Evolutionary conservation across 2,797 vertebrate species (phyloP), one percentile per base, ranked within the genome.

Genomic region (Anolis apletophallus): DNA sequence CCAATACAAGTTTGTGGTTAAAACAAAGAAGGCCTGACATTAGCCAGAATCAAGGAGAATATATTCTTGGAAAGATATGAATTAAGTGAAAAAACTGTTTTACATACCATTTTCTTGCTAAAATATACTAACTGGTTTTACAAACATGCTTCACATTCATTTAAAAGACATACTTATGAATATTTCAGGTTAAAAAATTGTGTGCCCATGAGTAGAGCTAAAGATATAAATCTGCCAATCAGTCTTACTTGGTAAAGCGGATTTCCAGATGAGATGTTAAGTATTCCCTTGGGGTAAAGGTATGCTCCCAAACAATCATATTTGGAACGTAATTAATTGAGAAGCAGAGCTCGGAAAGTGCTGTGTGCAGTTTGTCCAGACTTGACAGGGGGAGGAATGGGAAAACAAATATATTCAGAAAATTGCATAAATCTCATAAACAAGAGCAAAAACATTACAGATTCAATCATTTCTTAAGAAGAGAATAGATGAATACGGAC

Each of bases 271-370:
- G 98, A 29, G 98, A 99, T 23, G 99, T 99, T 94, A 99, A 97
- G 93, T 99, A 99, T 92, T 99, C 99, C 81, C 98, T 97, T 0
- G 99, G 99, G 0, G 99, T 99, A 95, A 99, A 99, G 0, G 98
- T 99, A 96, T 99, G 99, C 40, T 99, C 99, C 99, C 99, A 99
- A 78, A 99, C 98, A 67, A 97, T 96, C 98, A 99, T 97, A 96
- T 99, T 99, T 67, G 98, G 98, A 87, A 99, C 98, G 0, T 99
- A 99, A 96, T 99, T 99, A 97, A 99, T 99, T 94, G 99, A 99
- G 96, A 99, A 99, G 95, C 99, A 99, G 94, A 99, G 98, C 88
- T 99, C 99, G 69, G 98, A 99, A 95, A 99, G 97, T 57, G 99
- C 99, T 85, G 99, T 99, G 97, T 99, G 99, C 93, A 99, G 97